Evolutionary conservation across 2,113 vertebrate genomes (phyloP).

Genomic region (Ptychochromis oligacanthus): DNA sequence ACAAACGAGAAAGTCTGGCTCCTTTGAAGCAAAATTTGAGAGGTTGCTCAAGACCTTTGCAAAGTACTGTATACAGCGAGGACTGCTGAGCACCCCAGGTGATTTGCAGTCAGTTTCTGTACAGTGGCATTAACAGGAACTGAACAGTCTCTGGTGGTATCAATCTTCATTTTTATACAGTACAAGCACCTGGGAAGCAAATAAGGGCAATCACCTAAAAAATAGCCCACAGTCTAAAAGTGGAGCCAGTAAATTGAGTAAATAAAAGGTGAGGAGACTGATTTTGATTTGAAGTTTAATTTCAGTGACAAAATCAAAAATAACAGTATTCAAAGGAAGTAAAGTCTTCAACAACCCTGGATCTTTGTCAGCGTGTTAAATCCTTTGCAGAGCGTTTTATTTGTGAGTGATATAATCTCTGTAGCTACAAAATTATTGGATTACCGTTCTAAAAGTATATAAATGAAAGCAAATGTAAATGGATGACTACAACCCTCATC

Average conservation of each 20-base stretch:
- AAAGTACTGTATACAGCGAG: background rate
- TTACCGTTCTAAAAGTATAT: slow-evolving; percentile 52
- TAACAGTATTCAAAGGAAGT: slow-evolving; percentile 67
- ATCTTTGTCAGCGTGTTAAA: slow-evolving; percentile 58
- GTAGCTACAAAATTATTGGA: slow-evolving; percentile 65
- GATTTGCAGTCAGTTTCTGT: no score
- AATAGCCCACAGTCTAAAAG: background rate
- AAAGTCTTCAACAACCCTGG: slow-evolving; percentile 65
- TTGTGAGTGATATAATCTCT: slow-evolving; percentile 62
- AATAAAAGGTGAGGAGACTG: slow-evolving; percentile 5
- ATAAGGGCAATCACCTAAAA: background rate
- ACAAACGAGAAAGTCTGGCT: background rate
- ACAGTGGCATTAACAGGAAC: background rate
- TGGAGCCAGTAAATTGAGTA: background rate
- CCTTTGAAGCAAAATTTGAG: background rate
- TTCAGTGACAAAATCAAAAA: slow-evolving; percentile 73
- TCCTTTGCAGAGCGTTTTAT: slow-evolving; percentile 48
- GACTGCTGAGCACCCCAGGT: background rate
- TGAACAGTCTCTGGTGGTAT: background rate
- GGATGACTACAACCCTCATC: slow-evolving; percentile 30
- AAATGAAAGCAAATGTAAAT: slow-evolving; percentile 43
- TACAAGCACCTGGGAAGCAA: background rate
- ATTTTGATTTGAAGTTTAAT: slow-evolving; percentile 51
- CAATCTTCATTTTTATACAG: background rate
- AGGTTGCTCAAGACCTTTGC: background rate